phyloP scores from a whole-genome alignment of 2,888 invertebrate species.

The Drosophila merina region DNA sequence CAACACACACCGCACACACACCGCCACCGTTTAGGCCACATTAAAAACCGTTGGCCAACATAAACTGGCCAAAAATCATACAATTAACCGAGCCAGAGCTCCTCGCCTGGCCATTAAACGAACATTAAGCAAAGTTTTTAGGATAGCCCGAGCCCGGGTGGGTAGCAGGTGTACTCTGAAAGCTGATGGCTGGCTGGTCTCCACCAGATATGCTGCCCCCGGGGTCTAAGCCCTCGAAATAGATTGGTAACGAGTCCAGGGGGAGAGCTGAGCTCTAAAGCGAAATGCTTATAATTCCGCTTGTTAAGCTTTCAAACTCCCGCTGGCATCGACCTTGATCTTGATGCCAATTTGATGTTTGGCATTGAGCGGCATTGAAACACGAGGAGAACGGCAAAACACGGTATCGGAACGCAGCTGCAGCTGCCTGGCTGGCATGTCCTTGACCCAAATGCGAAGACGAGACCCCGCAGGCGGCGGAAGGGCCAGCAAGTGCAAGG shows the following conservation, averaged over 20 bases:
- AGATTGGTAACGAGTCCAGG: conserved; percentile 24
- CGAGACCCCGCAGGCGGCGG: neutral
- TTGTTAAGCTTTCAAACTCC: conserved; percentile 27
- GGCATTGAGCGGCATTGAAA: conserved; percentile 36
- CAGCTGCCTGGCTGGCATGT: conserved; percentile 5
- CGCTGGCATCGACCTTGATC: conserved; percentile 59
- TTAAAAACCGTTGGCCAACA: conserved; percentile 65
- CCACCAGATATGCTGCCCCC: conserved; percentile 51
- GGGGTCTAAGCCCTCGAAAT: conserved; percentile 53
- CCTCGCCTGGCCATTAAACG: conserved; percentile 62
- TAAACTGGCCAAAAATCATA: conserved; percentile 72
- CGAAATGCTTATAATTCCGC: conserved; percentile 29
- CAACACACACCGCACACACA: neutral
- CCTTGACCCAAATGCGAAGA: conserved; percentile 34
- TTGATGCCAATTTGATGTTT: conserved; percentile 69
- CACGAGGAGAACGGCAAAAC: neutral
- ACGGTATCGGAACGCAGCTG: conserved; percentile 19
- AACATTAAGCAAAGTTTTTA: conserved; percentile 53
- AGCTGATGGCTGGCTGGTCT: conserved; percentile 30
- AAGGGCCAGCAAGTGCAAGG: conserved; percentile 11
- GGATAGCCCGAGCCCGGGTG: neutral
- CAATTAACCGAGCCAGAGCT: conserved; percentile 64
- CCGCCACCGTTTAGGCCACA: conserved; percentile 33
- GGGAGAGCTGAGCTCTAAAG: neutral
- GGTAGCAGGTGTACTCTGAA: conserved; percentile 21